Conservation (phyloP, 2,888 invertebrate genomes). For the Lysandra coridon region DNA sequence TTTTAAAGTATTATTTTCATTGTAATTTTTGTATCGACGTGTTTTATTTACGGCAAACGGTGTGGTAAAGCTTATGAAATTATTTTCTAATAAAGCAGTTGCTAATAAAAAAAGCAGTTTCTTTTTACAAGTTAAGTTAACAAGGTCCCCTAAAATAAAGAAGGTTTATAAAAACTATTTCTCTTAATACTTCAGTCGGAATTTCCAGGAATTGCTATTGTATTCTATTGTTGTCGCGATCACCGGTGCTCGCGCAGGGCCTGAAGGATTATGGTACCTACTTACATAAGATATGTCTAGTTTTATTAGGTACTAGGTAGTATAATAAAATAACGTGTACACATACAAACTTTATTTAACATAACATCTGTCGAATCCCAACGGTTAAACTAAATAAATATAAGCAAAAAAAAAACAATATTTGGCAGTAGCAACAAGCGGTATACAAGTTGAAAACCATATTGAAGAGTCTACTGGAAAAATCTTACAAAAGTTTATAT, state of each 20-base stretch:
- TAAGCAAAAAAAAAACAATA: constrained; percentile 30
- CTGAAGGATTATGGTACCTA: too few relatives aligned
- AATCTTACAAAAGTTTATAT: background rate
- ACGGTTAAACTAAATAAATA: constrained; percentile 28
- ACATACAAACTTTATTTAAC: constrained; percentile 31
- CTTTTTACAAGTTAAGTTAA: too few relatives aligned
- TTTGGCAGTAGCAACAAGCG: constrained; percentile 6
- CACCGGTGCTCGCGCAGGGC: too few relatives aligned
- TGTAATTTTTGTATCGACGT: background rate
- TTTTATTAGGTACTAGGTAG: background rate
- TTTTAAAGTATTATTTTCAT: constrained; percentile 1
- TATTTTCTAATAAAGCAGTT: constrained; percentile 11
- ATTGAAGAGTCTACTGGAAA: background rate
- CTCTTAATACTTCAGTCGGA: too few relatives aligned
- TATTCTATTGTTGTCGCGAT: too few relatives aligned
- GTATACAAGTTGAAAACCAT: constrained; percentile 9
- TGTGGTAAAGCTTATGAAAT: constrained; percentile 7
- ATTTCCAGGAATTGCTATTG: too few relatives aligned
- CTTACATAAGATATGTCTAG: background rate
- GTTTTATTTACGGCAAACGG: constrained; percentile 2
- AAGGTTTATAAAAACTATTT: too few relatives aligned
- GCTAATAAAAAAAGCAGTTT: background rate
- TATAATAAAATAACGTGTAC: background rate
- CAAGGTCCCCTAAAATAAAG: too few relatives aligned
- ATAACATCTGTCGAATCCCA: constrained; percentile 18